phyloP scores from a whole-genome alignment of 2,888 invertebrate species.

The Tenthredo amoena region DNA sequence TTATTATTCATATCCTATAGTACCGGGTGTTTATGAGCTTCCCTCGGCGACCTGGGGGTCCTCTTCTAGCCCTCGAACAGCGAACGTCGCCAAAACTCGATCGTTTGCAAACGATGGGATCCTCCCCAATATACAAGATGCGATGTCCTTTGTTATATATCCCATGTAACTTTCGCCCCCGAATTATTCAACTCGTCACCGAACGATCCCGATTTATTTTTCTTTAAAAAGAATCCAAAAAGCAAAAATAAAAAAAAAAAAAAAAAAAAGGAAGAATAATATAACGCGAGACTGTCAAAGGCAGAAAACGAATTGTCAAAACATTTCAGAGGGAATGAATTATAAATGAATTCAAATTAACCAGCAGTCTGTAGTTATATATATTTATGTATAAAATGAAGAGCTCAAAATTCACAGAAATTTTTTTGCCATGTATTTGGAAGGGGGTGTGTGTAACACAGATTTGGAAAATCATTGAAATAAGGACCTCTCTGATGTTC shows the following conservation, averaged over 20 bases:
- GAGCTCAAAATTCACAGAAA: too few relatives aligned
- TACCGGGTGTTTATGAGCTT: slow-evolving; percentile 48
- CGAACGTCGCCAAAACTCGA: slow-evolving; percentile 20
- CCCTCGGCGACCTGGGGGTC: slow-evolving; percentile 27
- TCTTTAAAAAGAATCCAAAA: neutral
- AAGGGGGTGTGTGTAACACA: too few relatives aligned
- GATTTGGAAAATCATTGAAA: too few relatives aligned
- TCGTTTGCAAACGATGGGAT: neutral
- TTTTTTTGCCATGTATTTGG: too few relatives aligned
- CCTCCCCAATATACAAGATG: slow-evolving; percentile 4
- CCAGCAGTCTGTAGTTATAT: neutral
- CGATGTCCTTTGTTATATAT: neutral
- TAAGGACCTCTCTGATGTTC: too few relatives aligned
- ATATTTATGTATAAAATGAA: neutral
- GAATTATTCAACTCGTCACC: neutral
- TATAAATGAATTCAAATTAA: neutral
- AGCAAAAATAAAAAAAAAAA: neutral
- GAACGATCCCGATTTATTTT: neutral
- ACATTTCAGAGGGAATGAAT: neutral
- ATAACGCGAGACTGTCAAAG: neutral
- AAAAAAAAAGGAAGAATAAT: neutral
- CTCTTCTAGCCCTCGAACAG: neutral
- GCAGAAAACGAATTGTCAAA: neutral
- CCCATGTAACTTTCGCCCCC: neutral
- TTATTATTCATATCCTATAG: slow-evolving; percentile 48